phyloP scores from a whole-genome alignment of 2,797 vertebrate species.

The Buphagus erythrorhynchus region DNA sequence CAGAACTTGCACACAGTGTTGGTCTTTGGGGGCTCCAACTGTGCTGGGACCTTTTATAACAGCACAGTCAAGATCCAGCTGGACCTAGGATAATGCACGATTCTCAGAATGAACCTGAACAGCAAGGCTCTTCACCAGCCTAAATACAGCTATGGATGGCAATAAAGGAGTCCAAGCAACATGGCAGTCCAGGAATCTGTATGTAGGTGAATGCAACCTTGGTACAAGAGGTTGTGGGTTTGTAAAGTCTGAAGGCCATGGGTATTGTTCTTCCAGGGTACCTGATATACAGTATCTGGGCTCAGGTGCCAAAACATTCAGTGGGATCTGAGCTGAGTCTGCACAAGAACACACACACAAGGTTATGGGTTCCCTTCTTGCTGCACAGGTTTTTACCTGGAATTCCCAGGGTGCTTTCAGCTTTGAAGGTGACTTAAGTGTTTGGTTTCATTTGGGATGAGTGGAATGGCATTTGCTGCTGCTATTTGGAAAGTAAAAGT shows the following conservation, averaged over 20 bases:
- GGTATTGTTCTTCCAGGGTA: neutral
- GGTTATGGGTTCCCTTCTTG: neutral
- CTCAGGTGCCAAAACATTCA: neutral
- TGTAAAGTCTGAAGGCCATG: neutral
- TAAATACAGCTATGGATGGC: neutral
- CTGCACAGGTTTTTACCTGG: neutral
- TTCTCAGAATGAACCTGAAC: neutral
- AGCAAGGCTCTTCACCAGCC: neutral
- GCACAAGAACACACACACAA: neutral
- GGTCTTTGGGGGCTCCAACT: constrained; percentile 89
- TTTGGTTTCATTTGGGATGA: neutral
- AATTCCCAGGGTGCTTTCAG: neutral
- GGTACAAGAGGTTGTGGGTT: neutral
- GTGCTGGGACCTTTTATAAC: constrained; percentile 83
- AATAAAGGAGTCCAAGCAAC: constrained; percentile 32
- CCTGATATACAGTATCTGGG: neutral
- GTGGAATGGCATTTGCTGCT: neutral
- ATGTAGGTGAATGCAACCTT: neutral
- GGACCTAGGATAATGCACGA: constrained; percentile 17
- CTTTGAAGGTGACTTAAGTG: neutral
- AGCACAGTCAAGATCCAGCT: constrained; percentile 74
- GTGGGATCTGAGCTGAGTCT: neutral
- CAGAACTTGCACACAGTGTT: constrained; percentile 71
- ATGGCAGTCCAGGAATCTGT: neutral
- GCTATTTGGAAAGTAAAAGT: neutral